Evolutionary conservation across 2,797 vertebrate genomes (phyloP).

Genomic region (Ambastaia sidthimunki): DNA sequence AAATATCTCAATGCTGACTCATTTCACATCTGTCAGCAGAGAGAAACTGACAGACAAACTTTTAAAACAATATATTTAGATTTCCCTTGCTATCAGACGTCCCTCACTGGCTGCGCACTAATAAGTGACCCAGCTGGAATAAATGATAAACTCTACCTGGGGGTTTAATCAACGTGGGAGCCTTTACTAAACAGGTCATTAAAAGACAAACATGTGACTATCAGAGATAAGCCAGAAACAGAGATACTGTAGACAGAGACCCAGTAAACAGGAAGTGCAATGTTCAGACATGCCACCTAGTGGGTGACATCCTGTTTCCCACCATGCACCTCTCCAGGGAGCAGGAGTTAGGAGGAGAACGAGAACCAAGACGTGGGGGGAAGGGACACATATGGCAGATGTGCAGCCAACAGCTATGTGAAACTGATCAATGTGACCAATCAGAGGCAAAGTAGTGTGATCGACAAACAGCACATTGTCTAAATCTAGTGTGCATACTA

Average conservation of each 20-base stretch:
- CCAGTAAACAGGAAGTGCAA: constrained; percentile 47
- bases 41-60: constrained; percentile 5
- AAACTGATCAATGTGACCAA: constrained; percentile 62
- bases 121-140: constrained; percentile 9
- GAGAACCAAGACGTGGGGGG: not conserved
- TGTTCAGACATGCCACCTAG: constrained; percentile 42
- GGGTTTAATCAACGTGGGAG: not conserved
- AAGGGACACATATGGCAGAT: constrained; percentile 56
- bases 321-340: constrained; percentile 47
- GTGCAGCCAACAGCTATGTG: constrained; percentile 57
- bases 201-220: constrained; percentile 21
- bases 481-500: constrained; percentile 25
- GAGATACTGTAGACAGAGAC: not conserved
- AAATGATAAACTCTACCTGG: constrained; percentile 27
- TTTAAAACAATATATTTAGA: constrained; percentile 23
- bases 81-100: constrained; percentile 6
- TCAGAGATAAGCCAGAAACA: constrained; percentile 24
- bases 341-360: constrained; percentile 4
- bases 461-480: constrained; percentile 28
- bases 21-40: constrained; percentile 3
- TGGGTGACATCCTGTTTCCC: constrained; percentile 55
- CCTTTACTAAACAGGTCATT: constrained; percentile 26
- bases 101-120: not conserved
- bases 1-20: constrained; percentile 29
- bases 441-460: constrained; percentile 49